These are phyloP conservation scores for Setophaga kirtlandii DNA, from an alignment of 2,113 vertebrate species.

Conservation along the genomic window DNA sequence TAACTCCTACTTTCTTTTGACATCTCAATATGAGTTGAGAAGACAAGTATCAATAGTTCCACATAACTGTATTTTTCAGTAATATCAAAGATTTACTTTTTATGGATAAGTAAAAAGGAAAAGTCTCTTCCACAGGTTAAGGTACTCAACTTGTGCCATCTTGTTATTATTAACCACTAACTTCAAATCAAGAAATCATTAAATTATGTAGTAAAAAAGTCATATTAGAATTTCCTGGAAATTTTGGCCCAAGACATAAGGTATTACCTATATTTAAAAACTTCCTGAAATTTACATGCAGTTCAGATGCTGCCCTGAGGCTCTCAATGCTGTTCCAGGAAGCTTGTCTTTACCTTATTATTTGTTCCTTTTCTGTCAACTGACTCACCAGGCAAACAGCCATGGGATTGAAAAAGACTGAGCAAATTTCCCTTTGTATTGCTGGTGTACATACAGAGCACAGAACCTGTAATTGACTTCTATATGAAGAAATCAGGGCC, in stretches of 20 bases:
- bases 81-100: background rate
- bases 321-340: background rate
- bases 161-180: background rate
- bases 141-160: background rate
- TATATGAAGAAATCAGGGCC: background rate
- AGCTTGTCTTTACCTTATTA: background rate
- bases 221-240: background rate
- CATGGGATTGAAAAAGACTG: background rate
- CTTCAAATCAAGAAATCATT: background rate
- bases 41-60: background rate
- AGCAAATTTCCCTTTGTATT: background rate
- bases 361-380: background rate
- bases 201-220: background rate
- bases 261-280: background rate
- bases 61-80: background rate
- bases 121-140: background rate
- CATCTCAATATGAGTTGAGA: background rate
- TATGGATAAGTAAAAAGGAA: background rate
- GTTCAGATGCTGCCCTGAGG: background rate
- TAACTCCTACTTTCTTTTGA: background rate
- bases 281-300: background rate
- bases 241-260: background rate
- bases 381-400: background rate
- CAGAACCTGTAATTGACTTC: background rate
- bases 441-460: background rate